Evolutionary conservation across 2,797 vertebrate genomes (phyloP), one percentile per base, ranked within the genome.

Genomic region (Cirrhinus mrigala): DNA sequence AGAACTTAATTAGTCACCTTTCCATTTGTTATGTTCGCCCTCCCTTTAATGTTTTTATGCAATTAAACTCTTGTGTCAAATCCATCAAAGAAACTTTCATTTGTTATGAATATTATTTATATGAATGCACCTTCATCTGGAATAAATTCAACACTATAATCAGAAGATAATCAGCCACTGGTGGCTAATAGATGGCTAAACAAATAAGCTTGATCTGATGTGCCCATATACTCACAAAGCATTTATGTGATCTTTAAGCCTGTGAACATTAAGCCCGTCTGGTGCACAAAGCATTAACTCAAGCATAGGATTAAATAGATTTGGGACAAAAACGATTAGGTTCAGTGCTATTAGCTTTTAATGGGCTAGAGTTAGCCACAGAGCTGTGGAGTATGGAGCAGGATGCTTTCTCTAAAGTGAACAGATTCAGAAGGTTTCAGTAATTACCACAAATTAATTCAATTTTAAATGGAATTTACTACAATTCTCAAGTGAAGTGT

Each of bases 171-270:
- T 70, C 69, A 33, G 37, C 71, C 64, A 64, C 85, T 27, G 48
- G 87, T 88, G 87, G 82, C 81, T 84, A 84, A 82, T 85, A 85
- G 79, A 85, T 86, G 86, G 82, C 76, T 81, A 48, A 71, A 69
- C 24, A 69, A 84, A 89, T 86, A 80, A 79, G 27, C 60, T 70
- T 18, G 58, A 54, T 73, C 66, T 80, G 81, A 83, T 62, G 77
- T 86, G 60, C 60, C 37, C 20, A 6, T 76, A 74, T 81, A 46
- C 66, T 84, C 44, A 24, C 16, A 37, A 37, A 82, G 44, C 60
- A 70, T 79, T 73, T 84, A 54, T 68, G 48, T 52, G 86, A 86
- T 90, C 76, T n/a, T 83, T 84, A 87, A 86, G 79, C 24, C 84
- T 2, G 37, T 75, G 77, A 82, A 83, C 86, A 88, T 86, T 84